Conservation (phyloP, 2,888 invertebrate genomes). For the Drosophila helvetica region DNA sequence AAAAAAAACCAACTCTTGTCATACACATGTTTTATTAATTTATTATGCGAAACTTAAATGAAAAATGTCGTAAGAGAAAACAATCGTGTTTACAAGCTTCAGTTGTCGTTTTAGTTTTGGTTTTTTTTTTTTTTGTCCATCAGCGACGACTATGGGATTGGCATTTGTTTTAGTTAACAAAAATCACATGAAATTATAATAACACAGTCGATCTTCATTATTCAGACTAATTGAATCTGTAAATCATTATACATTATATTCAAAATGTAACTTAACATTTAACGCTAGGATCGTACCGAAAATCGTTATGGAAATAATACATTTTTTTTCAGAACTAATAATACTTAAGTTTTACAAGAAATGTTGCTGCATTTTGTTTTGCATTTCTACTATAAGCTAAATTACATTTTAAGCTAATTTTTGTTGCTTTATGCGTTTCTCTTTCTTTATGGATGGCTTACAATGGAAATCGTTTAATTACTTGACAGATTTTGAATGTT, state of each 20-base stretch:
- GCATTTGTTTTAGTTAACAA: constrained; percentile 47
- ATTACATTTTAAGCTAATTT: constrained; percentile 66
- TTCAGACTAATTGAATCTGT: constrained; percentile 34
- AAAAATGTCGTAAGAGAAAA: constrained; percentile 18
- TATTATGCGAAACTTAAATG: constrained; percentile 44
- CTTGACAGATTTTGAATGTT: constrained; percentile 26
- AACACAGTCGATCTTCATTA: constrained; percentile 48
- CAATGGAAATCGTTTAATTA: constrained; percentile 74
- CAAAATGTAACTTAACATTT: constrained; percentile 38
- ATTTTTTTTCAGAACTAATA: too few species aligned
- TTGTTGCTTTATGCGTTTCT: constrained; percentile 50
- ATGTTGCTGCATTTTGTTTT: too few species aligned
- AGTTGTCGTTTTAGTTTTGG: constrained; percentile 47
- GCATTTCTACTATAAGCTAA: constrained; percentile 59
- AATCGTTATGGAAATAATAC: neutral
- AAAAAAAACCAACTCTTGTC: constrained; percentile 20
- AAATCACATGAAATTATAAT: constrained; percentile 74
- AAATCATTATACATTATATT: constrained; percentile 15
- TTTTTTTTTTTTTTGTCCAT: neutral
- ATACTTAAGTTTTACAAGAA: too few species aligned
- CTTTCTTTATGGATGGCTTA: constrained; percentile 66
- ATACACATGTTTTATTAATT: constrained; percentile 55
- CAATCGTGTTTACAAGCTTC: constrained; percentile 40
- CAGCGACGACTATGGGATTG: constrained; percentile 3
- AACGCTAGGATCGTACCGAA: constrained; percentile 13